Evolutionary conservation across 2,888 invertebrate species (phyloP), one percentile per base, ranked within the genome.

Genomic region (Erebia palarica): DNA sequence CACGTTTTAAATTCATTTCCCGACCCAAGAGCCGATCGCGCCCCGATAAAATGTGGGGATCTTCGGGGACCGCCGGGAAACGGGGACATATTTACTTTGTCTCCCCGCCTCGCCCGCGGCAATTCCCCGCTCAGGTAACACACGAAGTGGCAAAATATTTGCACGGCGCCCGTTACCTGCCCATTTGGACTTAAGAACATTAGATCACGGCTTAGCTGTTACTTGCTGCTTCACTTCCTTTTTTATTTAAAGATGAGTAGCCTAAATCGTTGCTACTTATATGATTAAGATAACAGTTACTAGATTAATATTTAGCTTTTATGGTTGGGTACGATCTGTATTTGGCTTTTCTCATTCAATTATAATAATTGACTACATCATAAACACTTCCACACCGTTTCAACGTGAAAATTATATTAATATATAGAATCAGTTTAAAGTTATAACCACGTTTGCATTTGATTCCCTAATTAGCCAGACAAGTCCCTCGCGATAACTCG

Each of bases 1-100:
- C 93, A 93, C 92, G 92, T 92, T 92, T 93, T 92, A 92, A 93
- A 93, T 92, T 93, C 92, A 92, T 92, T 92, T 91, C 91, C 92
- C 92, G 91, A 91, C 92, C 92, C 92, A 87, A 87, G 88, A 88
- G 86, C 88, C 92, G 92, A 92, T 92, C 92, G 91, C 89, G 89
- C 88, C 87, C 88, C 91, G 92, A 93, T 93, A 93, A 92, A 93
- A 92, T 91, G 92, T 91, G 90, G 91, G 60, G 68, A 74, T 72
- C 72, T 74, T 72, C 72, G 64, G 74, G 91, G 90, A 89, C 86
- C 88, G 85, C 86, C 86, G 86, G 88, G 86, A 84, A 90, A 88
- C 86, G 87, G 87, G 91, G 92, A 91, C 92, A 92, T 92, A 93
- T 93, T 92, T 92, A 92, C 92, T 91, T 89, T 91, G 91, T 90